Evolutionary conservation across 2,797 vertebrate genomes (phyloP).

Genomic region (Protonibea diacanthus): DNA sequence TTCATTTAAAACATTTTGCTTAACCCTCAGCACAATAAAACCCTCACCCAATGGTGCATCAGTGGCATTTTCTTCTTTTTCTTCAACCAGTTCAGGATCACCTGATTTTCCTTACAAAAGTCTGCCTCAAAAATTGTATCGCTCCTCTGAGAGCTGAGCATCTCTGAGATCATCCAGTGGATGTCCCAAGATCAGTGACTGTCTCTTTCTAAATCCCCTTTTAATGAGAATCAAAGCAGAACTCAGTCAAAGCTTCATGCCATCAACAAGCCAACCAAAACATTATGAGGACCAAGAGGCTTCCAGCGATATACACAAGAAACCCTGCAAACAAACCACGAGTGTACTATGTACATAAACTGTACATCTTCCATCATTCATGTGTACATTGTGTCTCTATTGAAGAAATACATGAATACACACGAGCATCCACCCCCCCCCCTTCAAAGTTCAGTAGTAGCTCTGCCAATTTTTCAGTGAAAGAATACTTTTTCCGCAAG

Average conservation of each 20-base stretch:
- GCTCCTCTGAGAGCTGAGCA: conserved; percentile 35
- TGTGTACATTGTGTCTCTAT: not conserved
- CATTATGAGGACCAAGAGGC: conserved; percentile 29
- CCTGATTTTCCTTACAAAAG: not conserved
- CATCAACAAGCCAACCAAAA: conserved; percentile 45
- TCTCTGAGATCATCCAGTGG: conserved; percentile 43
- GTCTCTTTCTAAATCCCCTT: conserved; percentile 64
- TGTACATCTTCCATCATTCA: not conserved
- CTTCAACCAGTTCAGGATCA: not conserved
- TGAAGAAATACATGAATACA: conserved; percentile 11
- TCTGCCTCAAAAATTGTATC: not conserved
- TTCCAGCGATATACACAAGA: conserved; percentile 5
- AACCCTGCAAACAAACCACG: conserved; percentile 26
- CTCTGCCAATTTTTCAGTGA: not conserved
- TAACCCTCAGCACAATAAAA: not conserved
- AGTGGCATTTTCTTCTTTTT: not conserved
- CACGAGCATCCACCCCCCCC: not conserved
- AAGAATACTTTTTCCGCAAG: not conserved
- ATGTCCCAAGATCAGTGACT: conserved; percentile 44
- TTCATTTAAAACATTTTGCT: not conserved
- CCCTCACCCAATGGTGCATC: not conserved
- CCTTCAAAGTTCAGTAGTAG: not conserved
- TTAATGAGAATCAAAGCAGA: conserved; percentile 64
- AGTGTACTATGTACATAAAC: not conserved
- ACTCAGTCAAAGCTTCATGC: conserved; percentile 27